Evolutionary conservation across 1,140 invertebrate species (phyloP), one percentile per base, ranked within the genome.

Genomic region (Plutomurus gul): DNA sequence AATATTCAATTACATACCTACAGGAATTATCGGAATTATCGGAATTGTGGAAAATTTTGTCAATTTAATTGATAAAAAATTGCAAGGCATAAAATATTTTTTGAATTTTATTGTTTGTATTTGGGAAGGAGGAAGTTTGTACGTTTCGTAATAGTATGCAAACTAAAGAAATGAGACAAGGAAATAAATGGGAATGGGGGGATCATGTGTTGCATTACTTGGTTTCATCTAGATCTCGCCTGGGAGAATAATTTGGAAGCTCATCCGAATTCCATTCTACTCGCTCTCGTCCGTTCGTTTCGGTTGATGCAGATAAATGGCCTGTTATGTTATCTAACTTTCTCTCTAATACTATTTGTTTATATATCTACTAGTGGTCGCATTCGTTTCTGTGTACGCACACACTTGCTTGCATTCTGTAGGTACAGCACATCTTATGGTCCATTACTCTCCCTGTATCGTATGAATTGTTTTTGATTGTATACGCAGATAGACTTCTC

Each of bases 231-330:
- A 65, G 56, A 65, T 65, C 40, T 72, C 70, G 70, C 40, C 70
- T 36, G 39, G 70, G 39, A 72, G 70, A 72, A 76, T 76, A 76
- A 76, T 76, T 76, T 76, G 51, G 51, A 43, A 76, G 56, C 75
- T 76, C 75, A 76, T 76, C 75, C 51, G 37, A 76, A 76, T 76
- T 76, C 75, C 75, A 76, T 76, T 56, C 74, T 46, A 46, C 43
- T 46, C 43, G 22, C 18, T n/a, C n/a, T 36, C 47, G 18, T 56
- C 27, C 75, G 37, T 65, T 30, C 37, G 51, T 39, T 47, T 76
- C 51, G 36, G 13, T 76, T 76, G 75, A 76, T 76, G 51, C 75
- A 76, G 75, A 76, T 76, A 76, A 76, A 76, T 76, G 70, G 70
- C 36, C 30, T 76, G 75, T 76, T 76, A 51, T 39, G 39, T 56